Conservation (phyloP, 2,888 invertebrate species). For the Acleris literana region DNA sequence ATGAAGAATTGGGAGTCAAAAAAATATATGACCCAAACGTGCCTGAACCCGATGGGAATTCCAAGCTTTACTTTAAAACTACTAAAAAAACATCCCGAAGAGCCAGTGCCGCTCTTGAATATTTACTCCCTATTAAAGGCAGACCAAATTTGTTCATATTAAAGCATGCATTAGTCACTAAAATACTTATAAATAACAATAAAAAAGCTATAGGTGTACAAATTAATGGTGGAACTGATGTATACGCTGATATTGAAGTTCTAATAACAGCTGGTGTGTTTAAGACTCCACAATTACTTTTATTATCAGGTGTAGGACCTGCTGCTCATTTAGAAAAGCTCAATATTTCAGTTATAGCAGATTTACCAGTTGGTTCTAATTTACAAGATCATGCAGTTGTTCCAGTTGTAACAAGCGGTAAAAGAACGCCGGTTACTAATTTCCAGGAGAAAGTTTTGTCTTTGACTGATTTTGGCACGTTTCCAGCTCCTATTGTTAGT, state of each 20-base stretch:
- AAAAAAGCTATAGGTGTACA: slow-evolving; percentile 20
- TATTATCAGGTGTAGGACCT: slow-evolving; percentile 29
- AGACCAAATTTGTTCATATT: slow-evolving; percentile 18
- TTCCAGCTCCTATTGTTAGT: neutral
- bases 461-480: neutral
- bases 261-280: slow-evolving; percentile 25
- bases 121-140: slow-evolving; percentile 12
- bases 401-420: slow-evolving; percentile 5
- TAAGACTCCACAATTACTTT: slow-evolving; percentile 22
- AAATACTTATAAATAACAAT: slow-evolving; percentile 9
- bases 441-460: neutral
- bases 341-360: slow-evolving; percentile 1
- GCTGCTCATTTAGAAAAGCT: neutral
- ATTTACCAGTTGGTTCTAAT: slow-evolving; percentile 29
- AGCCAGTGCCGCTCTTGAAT: slow-evolving; percentile 12
- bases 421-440: neutral
- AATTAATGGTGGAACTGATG: slow-evolving; percentile 2
- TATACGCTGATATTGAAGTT: slow-evolving; percentile 23
- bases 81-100: neutral
- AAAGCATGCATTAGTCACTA: slow-evolving; percentile 18
- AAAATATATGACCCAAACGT: neutral
- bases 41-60: neutral
- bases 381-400: slow-evolving; percentile 22
- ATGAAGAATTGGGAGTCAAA: slow-evolving; percentile 11
- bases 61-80: neutral